Evolutionary conservation across 2,888 invertebrate species (phyloP), one percentile per base, ranked within the genome.

Genomic region (Amphipoea oculea): DNA sequence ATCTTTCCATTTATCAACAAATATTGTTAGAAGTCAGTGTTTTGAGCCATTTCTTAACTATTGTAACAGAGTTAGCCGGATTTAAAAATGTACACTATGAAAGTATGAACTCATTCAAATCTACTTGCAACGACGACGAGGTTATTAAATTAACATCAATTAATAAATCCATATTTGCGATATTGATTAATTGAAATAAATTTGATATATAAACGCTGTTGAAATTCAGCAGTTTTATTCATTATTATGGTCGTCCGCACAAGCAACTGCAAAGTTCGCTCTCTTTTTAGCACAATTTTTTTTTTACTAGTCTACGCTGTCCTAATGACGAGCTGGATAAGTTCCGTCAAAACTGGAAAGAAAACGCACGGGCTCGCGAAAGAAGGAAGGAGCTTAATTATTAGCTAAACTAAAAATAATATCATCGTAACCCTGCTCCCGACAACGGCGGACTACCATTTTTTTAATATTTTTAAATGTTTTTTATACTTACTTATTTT

Each of bases 1-100:
- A 95, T 94, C 92, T 92, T 91, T 91, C 88, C 91, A 93, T 95
- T 94, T 92, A 94, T 95, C 92, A 92, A 92, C 92, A 93, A 92
- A 94, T 93, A 94, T 89, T 83, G 90, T 91, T 89, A 87, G 85
- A 75, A 88, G 86, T 87, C 84, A 82, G 83, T 89, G 87, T 91
- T 91, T 86, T 81, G 79, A 89, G 85, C 82, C 78, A 87, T 88
- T 88, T 78, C 73, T 85, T 78, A 77, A 79, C 79, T 79, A 73
- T 65, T 72, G 51, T 75, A 76, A 69, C 73, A 78, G 66, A 23
- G 68, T 72, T 63, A 77, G 45, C 42, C 40, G 29, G 20, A 11
- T 75, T 45, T 42, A 51, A 29, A 45, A 60, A 60, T n/a, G 20
- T 54, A 14, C 45, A 54, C 17, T n/a, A n/a, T 23, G 12, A 45